Percentiles rank a stretch among this genome's conserved stretches.
Evolutionary conservation across 2,113 vertebrate genomes (phyloP).

Genomic region (Hypocryptadius cinnamomeus): DNA sequence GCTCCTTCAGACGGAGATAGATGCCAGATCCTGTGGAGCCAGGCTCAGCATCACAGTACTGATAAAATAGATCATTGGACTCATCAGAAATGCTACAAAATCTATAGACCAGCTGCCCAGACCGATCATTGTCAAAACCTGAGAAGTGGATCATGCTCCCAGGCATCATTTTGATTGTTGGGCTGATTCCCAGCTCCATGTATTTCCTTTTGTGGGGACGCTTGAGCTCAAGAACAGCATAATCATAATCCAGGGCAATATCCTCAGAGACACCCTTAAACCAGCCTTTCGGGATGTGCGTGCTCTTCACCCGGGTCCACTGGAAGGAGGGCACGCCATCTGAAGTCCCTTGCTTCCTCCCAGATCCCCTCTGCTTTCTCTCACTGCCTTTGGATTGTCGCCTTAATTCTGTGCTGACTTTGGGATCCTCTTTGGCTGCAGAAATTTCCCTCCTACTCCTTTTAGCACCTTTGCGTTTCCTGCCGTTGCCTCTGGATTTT

Average conservation of each 20-base stretch:
- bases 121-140: conserved; percentile 88
- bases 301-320: conserved; percentile 92
- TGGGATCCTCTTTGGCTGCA: conserved; percentile 53
- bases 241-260: conserved; percentile 87
- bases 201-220: conserved; percentile 81
- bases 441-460: conserved; percentile 52
- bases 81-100: conserved; percentile 94
- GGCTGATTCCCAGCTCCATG: conserved; percentile 90
- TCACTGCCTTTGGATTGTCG: conserved; percentile 53
- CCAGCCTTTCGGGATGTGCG: conserved; percentile 93
- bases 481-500: conserved; percentile 71
- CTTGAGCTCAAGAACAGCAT: conserved; percentile 89
- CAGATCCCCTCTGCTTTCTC: conserved; percentile 50
- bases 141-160: conserved; percentile 94
- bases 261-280: conserved; percentile 73
- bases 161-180: conserved; percentile 82
- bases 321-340: conserved; percentile 80
- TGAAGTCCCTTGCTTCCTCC: conserved; percentile 38
- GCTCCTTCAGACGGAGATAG: conserved; percentile 91
- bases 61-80: conserved; percentile 88
- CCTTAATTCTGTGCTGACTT: conserved; percentile 59
- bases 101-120: conserved; percentile 87
- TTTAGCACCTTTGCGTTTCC: conserved; percentile 42
- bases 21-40: conserved; percentile 92
- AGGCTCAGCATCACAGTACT: conserved; percentile 89